A percentile compares a stretch with the other conserved stretches of the same genome.
Evolutionary conservation across 2,797 vertebrate species (phyloP).

Genomic region (Pseudomugil tenellus): DNA sequence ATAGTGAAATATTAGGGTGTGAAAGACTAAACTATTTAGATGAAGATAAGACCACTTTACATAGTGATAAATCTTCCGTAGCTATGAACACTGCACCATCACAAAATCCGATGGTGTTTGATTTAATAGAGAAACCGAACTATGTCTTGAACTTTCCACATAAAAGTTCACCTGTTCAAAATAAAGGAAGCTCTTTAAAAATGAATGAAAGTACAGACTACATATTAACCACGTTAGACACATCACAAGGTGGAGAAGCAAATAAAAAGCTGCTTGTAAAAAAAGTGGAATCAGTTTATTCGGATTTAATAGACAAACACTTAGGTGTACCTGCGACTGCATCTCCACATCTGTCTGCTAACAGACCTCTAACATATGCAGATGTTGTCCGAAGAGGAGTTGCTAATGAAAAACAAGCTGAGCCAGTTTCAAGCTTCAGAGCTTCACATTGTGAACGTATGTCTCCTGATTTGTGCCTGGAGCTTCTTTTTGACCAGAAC

Average conservation of each 20-base stretch:
- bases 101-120: slow-evolving; percentile 25
- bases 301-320: not conserved
- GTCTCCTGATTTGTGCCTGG: slow-evolving; percentile 24
- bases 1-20: not conserved
- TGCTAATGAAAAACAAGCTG: not conserved
- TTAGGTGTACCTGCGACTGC: fast-evolving
- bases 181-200: fast-evolving
- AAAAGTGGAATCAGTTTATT: not conserved
- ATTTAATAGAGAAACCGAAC: slow-evolving; percentile 34
- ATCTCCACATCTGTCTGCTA: fast-evolving
- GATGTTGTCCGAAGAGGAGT: slow-evolving; percentile 4
- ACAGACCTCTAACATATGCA: slow-evolving; percentile 24
- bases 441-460: slow-evolving; percentile 55
- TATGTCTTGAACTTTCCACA: slow-evolving; percentile 48
- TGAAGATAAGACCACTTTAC: not conserved
- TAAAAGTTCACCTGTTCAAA: fast-evolving
- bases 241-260: fast-evolving
- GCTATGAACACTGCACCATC: not conserved
- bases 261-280: not conserved
- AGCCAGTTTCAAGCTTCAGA: not conserved
- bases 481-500: slow-evolving; percentile 18
- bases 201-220: not conserved
- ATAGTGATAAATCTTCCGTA: not conserved
- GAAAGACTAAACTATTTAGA: not conserved
- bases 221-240: fast-evolving